A percentile compares a stretch with the other conserved stretches of the same genome.
phyloP scores from a whole-genome alignment of 2,113 vertebrate species.

The Grammomys surdaster region DNA sequence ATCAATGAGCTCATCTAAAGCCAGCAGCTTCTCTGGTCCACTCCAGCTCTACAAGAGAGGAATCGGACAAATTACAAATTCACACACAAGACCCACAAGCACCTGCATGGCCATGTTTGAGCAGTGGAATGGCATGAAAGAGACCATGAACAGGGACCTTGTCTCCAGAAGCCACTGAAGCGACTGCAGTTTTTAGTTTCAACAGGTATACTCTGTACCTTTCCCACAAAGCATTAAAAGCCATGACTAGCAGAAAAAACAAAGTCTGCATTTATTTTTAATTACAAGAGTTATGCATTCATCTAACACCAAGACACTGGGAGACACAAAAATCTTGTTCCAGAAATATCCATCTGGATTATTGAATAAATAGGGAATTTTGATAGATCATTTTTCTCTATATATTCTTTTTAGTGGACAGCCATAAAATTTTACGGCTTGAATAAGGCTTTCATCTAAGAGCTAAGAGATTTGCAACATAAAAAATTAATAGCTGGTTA shows the following conservation, averaged over 20 bases:
- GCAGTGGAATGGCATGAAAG: neutral
- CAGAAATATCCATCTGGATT: constrained; percentile 80
- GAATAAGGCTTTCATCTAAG: constrained; percentile 80
- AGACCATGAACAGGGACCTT: neutral
- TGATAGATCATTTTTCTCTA: constrained; percentile 80
- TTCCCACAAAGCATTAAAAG: constrained; percentile 26
- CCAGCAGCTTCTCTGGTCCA: constrained; percentile 98
- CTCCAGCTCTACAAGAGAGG: constrained; percentile 91
- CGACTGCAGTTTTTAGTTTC: neutral
- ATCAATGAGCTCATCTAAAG: constrained; percentile 99
- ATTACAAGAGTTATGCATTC: constrained; percentile 48
- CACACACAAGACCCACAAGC: constrained; percentile 32
- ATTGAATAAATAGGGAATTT: constrained; percentile 78
- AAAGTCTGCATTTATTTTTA: constrained; percentile 48
- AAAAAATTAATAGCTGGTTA: constrained; percentile 77
- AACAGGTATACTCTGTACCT: constrained; percentile 28
- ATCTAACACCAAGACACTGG: constrained; percentile 67
- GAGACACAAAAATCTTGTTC: constrained; percentile 73
- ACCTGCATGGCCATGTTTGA: neutral
- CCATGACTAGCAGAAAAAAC: constrained; percentile 23
- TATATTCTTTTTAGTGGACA: constrained; percentile 79
- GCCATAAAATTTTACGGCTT: constrained; percentile 78
- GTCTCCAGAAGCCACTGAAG: neutral
- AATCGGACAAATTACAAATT: constrained; percentile 46
- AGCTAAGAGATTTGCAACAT: constrained; percentile 75